Conservation (phyloP, 2,888 invertebrate species). For the Tridacna gigas region DNA sequence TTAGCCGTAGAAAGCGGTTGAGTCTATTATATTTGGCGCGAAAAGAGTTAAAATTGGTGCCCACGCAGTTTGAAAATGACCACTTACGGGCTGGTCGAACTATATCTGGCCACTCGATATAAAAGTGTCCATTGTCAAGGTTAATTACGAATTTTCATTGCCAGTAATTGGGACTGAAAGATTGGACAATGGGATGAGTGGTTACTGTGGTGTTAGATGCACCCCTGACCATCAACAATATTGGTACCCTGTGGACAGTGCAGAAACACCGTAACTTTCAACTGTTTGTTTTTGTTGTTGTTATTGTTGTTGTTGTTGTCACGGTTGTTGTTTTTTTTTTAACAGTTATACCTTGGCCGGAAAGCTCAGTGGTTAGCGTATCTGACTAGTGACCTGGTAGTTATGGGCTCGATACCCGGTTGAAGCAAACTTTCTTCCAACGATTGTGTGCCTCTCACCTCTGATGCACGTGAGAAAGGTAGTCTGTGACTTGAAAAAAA, state of each 20-base stretch:
- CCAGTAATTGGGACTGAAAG: slow-evolving; percentile 70
- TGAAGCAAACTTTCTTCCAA: too few relatives aligned
- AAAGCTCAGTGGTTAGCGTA: too few relatives aligned
- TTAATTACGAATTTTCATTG: slow-evolving; percentile 70
- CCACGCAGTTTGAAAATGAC: slow-evolving; percentile 65
- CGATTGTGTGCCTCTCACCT: too few relatives aligned
- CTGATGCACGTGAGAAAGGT: too few relatives aligned
- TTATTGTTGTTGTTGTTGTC: too few relatives aligned
- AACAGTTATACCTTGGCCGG: too few relatives aligned
- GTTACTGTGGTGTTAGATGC: slow-evolving; percentile 38
- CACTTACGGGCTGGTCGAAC: slow-evolving; percentile 55
- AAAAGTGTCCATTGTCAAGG: slow-evolving; percentile 66
- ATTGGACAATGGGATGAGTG: slow-evolving; percentile 55
- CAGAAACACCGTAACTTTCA: slow-evolving; percentile 5
- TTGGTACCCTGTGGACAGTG: background rate
- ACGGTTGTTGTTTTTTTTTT: too few relatives aligned
- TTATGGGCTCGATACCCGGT: too few relatives aligned
- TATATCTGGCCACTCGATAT: slow-evolving; percentile 57
- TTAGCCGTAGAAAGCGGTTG: too few relatives aligned
- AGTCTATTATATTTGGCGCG: background rate
- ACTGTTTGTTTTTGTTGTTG: too few relatives aligned
- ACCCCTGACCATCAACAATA: slow-evolving; percentile 27
- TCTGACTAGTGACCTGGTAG: too few relatives aligned
- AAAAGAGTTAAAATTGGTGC: slow-evolving; percentile 48
- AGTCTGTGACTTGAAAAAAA: too few relatives aligned